phyloP scores from a whole-genome alignment of 2,888 invertebrate genomes.

The Callosobruchus maculatus region DNA sequence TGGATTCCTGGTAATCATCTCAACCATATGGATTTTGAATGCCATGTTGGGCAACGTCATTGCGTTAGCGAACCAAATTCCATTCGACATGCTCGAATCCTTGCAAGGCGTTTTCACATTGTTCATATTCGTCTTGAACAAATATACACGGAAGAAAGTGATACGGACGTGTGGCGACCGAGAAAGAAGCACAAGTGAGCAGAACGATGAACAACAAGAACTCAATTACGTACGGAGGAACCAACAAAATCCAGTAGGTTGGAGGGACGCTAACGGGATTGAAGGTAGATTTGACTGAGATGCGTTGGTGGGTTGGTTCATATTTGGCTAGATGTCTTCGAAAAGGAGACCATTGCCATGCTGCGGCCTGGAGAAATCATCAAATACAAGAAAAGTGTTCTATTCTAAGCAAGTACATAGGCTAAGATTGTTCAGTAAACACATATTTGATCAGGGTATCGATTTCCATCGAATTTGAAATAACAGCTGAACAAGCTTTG shows the following conservation, averaged over 20 bases:
- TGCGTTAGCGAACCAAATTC: conserved; percentile 15
- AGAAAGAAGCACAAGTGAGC: neutral
- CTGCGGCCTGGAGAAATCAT: no score
- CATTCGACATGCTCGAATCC: conserved; percentile 30
- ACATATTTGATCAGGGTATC: no score
- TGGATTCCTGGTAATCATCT: conserved; percentile 19
- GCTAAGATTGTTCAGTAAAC: no score
- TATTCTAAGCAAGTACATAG: no score
- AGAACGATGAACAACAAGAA: neutral
- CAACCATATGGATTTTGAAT: conserved; percentile 28
- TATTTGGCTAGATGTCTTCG: neutral
- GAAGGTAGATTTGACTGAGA: neutral
- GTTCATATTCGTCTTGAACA: conserved; percentile 29
- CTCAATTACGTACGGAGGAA: neutral
- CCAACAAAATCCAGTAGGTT: no score
- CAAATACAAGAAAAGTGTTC: no score
- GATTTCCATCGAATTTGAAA: no score
- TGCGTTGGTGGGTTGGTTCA: neutral
- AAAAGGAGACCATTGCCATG: neutral
- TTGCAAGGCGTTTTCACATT: conserved; percentile 27
- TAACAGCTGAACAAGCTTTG: no score
- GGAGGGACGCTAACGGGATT: neutral
- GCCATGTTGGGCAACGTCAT: conserved; percentile 13
- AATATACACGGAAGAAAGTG: conserved; percentile 27
- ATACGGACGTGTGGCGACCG: neutral